Conservation (phyloP, 2,113 vertebrate genomes). For the Ophthalmolycus amberensis region DNA sequence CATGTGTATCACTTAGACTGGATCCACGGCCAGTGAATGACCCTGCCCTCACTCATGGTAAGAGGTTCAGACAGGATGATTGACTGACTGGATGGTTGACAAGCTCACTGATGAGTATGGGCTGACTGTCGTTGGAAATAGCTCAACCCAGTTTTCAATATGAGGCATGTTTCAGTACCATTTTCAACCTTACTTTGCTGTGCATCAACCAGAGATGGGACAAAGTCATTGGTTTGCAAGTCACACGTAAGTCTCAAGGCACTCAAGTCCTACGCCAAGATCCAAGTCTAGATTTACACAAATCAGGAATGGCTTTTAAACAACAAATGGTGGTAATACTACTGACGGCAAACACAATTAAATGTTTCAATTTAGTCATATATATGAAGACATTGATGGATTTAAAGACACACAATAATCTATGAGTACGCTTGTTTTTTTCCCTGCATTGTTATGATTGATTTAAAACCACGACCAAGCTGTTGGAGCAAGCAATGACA, state of each 20-base stretch:
- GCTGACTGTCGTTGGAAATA: not conserved
- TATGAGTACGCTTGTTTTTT: not conserved
- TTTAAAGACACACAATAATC: not conserved
- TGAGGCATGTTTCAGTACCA: not conserved
- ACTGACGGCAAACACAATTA: no score
- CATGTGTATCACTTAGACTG: not conserved
- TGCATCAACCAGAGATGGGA: not conserved
- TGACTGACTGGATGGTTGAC: not conserved
- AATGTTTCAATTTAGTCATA: no score
- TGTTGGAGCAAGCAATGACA: not conserved
- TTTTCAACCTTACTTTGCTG: not conserved
- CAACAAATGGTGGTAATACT: no score
- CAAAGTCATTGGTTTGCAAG: not conserved
- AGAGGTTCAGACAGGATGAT: not conserved
- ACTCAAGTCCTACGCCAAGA: not conserved
- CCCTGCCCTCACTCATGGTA: not conserved
- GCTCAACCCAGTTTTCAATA: not conserved
- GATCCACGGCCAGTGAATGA: not conserved
- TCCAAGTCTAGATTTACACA: no score
- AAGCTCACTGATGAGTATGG: not conserved
- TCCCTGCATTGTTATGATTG: not conserved
- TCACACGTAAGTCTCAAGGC: no score
- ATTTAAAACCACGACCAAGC: not conserved
- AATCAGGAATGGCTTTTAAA: no score
- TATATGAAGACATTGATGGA: not conserved